phyloP scores from a whole-genome alignment of 2,797 vertebrate genomes.

The Poeciliopsis gracilis region DNA sequence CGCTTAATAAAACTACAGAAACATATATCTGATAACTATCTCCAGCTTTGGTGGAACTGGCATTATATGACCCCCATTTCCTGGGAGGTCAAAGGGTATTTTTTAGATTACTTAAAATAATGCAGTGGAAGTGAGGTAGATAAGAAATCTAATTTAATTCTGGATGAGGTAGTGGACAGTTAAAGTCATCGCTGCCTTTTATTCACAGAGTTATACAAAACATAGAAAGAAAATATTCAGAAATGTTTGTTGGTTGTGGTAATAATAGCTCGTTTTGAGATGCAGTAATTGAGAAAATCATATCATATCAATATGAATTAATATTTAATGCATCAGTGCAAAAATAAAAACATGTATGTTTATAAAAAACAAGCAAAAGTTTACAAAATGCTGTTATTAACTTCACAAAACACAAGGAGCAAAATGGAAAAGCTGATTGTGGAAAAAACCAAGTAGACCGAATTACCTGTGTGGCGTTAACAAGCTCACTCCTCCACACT shows the following conservation, averaged over 20 bases:
- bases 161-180: conserved; percentile 47
- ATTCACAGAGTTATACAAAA: not conserved
- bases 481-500: not conserved
- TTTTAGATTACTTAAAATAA: conserved; percentile 56
- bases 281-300: conserved; percentile 5
- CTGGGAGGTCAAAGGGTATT: conserved; percentile 62
- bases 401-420: not conserved
- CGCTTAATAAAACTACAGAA: conserved; percentile 56
- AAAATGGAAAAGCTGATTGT: not conserved
- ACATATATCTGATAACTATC: conserved; percentile 50
- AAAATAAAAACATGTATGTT: too few relatives aligned
- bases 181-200: conserved; percentile 48
- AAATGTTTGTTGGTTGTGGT: conserved; percentile 41
- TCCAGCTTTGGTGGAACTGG: conserved; percentile 34
- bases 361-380: not conserved
- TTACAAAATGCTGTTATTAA: not conserved
- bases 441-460: not conserved
- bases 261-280: conserved; percentile 51
- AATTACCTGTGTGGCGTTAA: not conserved
- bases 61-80: conserved; percentile 66
- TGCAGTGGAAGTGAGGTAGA: conserved; percentile 52
- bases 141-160: conserved; percentile 71
- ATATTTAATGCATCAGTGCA: too few relatives aligned
- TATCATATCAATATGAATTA: too few relatives aligned
- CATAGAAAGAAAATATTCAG: conserved; percentile 14